phyloP scores from a whole-genome alignment of 2,797 vertebrate species.

The Sebastes hubbsi region DNA sequence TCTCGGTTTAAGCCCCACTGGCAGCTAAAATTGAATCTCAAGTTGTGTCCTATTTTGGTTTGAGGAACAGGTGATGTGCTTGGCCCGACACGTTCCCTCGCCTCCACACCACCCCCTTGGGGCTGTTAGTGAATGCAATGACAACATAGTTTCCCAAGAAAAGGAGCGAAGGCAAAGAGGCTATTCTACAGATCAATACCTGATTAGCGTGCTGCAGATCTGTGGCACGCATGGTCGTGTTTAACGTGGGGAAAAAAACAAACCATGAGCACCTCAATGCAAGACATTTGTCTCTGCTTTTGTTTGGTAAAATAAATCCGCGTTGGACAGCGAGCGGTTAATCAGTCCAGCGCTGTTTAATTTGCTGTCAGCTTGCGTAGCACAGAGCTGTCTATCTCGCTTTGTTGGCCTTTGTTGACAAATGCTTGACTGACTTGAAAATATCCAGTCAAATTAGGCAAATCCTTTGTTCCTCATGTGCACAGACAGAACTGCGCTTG shows the following conservation, averaged over 20 bases:
- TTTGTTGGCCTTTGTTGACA: constrained; percentile 80
- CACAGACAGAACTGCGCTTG: constrained; percentile 16
- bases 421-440: constrained; percentile 77
- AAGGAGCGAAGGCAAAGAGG: constrained; percentile 40
- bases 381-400: constrained; percentile 73
- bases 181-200: constrained; percentile 43
- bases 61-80: constrained; percentile 80
- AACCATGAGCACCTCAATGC: constrained; percentile 53
- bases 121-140: constrained; percentile 68
- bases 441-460: constrained; percentile 80
- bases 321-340: constrained; percentile 62
- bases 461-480: constrained; percentile 65
- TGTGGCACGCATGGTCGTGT: constrained; percentile 29
- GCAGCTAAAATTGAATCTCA: constrained; percentile 83
- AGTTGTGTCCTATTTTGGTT: constrained; percentile 82
- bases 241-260: constrained; percentile 21
- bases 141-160: constrained; percentile 75
- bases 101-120: constrained; percentile 65
- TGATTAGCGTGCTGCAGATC: constrained; percentile 42
- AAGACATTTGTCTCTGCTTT: constrained; percentile 68
- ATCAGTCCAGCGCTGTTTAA: constrained; percentile 74
- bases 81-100: constrained; percentile 58
- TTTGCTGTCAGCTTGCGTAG: constrained; percentile 65
- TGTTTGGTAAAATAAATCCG: constrained; percentile 73
- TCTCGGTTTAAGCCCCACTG: constrained; percentile 49